Base-by-base conservation (phyloP, 1,140 invertebrate species). In the Drosophila nasuta region DNA sequence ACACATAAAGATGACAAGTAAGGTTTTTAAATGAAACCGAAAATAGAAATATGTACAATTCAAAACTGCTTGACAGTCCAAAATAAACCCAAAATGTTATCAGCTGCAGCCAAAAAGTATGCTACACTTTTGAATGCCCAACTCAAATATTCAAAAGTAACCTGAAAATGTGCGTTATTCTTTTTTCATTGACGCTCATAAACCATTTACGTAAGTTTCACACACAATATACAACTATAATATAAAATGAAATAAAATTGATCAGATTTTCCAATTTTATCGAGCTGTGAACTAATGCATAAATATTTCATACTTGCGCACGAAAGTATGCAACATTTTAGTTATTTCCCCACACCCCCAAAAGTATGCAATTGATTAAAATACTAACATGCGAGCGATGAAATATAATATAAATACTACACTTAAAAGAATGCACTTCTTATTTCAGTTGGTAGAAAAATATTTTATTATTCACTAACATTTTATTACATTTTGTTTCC, bases 301-400 rank as follows among this genome's bases (percentile, higher is more conserved):
- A 25, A 25, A 0, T 25, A 25, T 25, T 25, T 3, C 20, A 25
- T 25, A 2, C 20, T 25, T 4, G 20, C 20, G 0, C 3, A 3
- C 20, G 0, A 49, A 68, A 59, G 33, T 45, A 48, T 48, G 30
- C 54, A 8, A 33, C 5, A 33, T 0, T 38, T 38, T 25, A 10
- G 0, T 38, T 1, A 41, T 30, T 59, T 20, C 8, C 2, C 0
- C 2, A 41, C 2, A 2, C 15, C 3, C 17, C 10, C 52, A 28
- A 49, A 66, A 45, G 51, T 66, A 45, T 66, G 64, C 54, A 6
- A 5, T 33, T n/a, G 33, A 17, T 51, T 49, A 38, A 59, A 49
- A 10, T 30, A 3, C 10, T 38, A 2, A 2, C 0, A 33, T 33
- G 6, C 5, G 7, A 8, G 0, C 3, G 35, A 10, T 38, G 3